Base-by-base conservation (phyloP, 2,113 vertebrate genomes). In the Chloropsis hardwickii region DNA sequence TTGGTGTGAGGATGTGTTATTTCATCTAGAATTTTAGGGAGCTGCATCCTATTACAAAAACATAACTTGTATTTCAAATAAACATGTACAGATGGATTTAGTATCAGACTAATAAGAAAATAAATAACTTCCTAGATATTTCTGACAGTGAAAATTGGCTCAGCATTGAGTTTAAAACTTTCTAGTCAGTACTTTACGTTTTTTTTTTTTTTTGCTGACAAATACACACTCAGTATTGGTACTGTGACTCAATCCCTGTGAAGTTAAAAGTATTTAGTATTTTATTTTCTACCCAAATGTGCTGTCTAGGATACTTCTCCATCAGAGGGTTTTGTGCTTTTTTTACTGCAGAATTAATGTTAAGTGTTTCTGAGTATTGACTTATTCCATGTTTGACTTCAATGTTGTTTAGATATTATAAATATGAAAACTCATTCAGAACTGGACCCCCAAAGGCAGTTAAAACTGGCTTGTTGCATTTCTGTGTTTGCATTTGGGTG, bases 211-310 rank as follows among this genome's bases (percentile, higher is more conserved):
- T 82, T 69, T 82, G 5, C 57, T 72, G 62, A 27, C 5, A 35
- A 31, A 23, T 5, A 8, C 24, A 6, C 0, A 0, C 17, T 65
- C 11, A 27, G 3, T 61, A 10, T 35, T 54, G 29, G 16, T 71
- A 28, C 53, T 50, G 11, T 51, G 35, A 50, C 14, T 74, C n/a
- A 54, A 23, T 73, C 16, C 17, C 4, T 14, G 6, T 25, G 7
- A 22, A 76, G 5, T 37, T 56, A n/a, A 15, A 72, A 76, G 10
- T 10, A 8, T 53, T 72, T 4, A 21, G 20, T 42, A 22, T 56
- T 65, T 71, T 44, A 37, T 69, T 82, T 81, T 42, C n/a, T 47
- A 11, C 14, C 14, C 10, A 35, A 62, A 6, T 42, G 51, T 58
- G 47, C 58, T 85, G 25, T 84, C 7, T 70, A 67, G 40, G 50